Percentiles rank a stretch among this genome's conserved stretches.
Conservation (phyloP, 2,888 invertebrate genomes). For the Cynaeus angustus region DNA sequence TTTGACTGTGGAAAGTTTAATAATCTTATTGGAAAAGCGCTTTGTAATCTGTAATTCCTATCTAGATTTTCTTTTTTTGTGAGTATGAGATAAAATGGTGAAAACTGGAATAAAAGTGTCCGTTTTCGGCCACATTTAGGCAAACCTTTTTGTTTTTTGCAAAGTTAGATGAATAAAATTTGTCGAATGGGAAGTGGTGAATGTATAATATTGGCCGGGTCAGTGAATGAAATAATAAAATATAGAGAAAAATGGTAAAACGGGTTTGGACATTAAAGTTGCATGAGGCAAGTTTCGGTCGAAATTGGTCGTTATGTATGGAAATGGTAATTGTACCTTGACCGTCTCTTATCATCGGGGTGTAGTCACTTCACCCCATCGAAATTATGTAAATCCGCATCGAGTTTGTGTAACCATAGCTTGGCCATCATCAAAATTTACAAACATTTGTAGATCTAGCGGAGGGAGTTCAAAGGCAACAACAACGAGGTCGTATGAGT, state of each 20-base stretch:
- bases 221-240: constrained; percentile 38
- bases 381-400: constrained; percentile 48
- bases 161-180: constrained; percentile 1
- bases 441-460: constrained; percentile 45
- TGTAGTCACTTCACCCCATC: constrained; percentile 42
- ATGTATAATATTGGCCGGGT: constrained; percentile 9
- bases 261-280: constrained; percentile 42
- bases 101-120: too few relatives aligned
- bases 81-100: too few relatives aligned
- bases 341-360: constrained; percentile 46
- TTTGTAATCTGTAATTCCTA: too few relatives aligned
- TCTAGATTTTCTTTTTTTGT: too few relatives aligned
- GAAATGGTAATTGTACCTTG: constrained; percentile 53
- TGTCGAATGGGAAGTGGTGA: background rate
- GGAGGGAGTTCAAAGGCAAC: constrained; percentile 36
- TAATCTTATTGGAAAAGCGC: too few relatives aligned
- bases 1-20: too few relatives aligned
- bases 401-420: constrained; percentile 39
- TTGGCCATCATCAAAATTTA: constrained; percentile 46
- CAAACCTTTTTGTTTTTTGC: background rate
- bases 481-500: constrained; percentile 38
- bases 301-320: constrained; percentile 59
- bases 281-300: constrained; percentile 52
- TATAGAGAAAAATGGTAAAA: constrained; percentile 25
- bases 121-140: background rate